phyloP scores from a whole-genome alignment of 2,797 vertebrate species.

The Paedocypris micromegethes region DNA sequence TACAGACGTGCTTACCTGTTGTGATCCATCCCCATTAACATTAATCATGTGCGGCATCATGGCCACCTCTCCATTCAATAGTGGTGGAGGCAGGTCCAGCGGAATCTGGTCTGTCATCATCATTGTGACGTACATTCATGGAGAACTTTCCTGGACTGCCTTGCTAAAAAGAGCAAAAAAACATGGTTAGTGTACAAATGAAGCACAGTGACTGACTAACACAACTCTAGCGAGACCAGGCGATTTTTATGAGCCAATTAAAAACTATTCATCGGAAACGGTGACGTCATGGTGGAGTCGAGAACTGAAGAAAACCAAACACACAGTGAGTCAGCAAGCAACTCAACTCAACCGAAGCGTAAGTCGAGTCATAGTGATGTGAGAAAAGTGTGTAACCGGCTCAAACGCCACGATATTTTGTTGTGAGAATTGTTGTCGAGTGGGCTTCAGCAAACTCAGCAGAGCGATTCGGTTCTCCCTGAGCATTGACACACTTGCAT shows the following conservation, averaged over 20 bases:
- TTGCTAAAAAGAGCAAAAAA: conserved; percentile 72
- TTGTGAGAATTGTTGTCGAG: conserved; percentile 1
- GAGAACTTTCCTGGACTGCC: conserved; percentile 86
- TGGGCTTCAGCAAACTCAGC: not conserved
- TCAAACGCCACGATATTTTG: not conserved
- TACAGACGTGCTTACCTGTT: conserved; percentile 76
- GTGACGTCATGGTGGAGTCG: too few relatives aligned
- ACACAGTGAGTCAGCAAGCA: conserved; percentile 22
- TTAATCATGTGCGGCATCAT: conserved; percentile 96
- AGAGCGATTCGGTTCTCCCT: not conserved
- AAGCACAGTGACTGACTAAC: not conserved
- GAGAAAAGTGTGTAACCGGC: conserved; percentile 4
- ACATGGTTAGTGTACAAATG: not conserved
- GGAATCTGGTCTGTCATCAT: conserved; percentile 99
- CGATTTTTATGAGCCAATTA: too few relatives aligned
- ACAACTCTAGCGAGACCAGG: too few relatives aligned
- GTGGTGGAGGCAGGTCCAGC: conserved; percentile 92
- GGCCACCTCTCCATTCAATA: conserved; percentile 91
- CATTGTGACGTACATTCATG: conserved; percentile 99
- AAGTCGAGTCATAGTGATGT: conserved; percentile 14
- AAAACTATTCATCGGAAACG: too few relatives aligned
- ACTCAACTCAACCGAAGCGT: conserved; percentile 7
- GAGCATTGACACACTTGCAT: too few relatives aligned
- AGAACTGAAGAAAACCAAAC: not conserved
- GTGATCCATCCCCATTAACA: conserved; percentile 88